Evolutionary conservation across 1,140 invertebrate species (phyloP), one percentile per base, ranked within the genome.

Genomic region (Probaryconus sp.): DNA sequence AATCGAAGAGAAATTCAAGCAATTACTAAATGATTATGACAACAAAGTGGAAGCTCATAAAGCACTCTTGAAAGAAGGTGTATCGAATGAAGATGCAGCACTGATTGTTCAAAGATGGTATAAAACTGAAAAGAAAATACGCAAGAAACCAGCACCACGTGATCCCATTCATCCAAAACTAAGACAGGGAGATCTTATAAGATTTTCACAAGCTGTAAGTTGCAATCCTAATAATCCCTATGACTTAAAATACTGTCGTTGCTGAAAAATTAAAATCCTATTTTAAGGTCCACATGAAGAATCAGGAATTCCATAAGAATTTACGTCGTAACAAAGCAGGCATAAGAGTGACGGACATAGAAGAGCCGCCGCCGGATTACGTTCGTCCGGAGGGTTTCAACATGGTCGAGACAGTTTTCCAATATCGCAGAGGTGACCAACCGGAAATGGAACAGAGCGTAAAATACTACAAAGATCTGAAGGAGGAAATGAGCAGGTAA

Each of bases 291-390:
- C 92, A 93, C 65, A 89, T 91, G 83, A 89, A 89, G 51, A 93
- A 93, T 77, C 91, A 92, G 82, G 92, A 93, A 30, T 84, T 91
- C 3, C 92, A 93, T 77, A 92, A 92, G 72, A 91, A 90, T 78
- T 82, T 93, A 20, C 86, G 92, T 2, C 87, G 89, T 3, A 92
- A 92, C 67, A 93, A 92, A 76, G 86, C 89, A 1, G 89, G 90
- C 1, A 83, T 92, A 7, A 82, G 86, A 14, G 48, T 91, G 21
- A 80, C 85, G 16, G 89, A 91, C 2, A 82, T 92, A 11, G 87
- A 89, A 33, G 83, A 89, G 17, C 81, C 88, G 4, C 90, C 91
- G 0, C 81, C 85, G 1, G 88, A 90, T 68, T 92, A 92, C 76
- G 78, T 87, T 0, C 83, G 89, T 31, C 91, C 91, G 0, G 87